Base-by-base conservation (phyloP, 2,797 vertebrate genomes). In the Sphaeramia orbicularis region DNA sequence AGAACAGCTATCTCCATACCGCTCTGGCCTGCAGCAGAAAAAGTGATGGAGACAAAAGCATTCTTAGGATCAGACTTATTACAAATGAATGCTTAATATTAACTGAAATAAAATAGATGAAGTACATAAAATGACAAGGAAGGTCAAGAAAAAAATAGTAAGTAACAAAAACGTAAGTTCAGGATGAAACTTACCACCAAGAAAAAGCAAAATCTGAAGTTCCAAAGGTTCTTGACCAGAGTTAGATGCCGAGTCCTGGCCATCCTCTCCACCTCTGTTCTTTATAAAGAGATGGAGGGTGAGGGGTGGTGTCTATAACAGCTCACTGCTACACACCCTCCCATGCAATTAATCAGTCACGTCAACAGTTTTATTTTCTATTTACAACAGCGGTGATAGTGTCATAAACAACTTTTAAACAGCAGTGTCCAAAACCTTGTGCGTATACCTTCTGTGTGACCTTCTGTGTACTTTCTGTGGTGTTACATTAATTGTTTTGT, bases 1-100 rank as follows among this genome's bases (percentile, higher is more conserved):
- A 93, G 73, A 70, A 93, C 64, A 40, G 78, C 80, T 85, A 91
- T 89, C 85, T 88, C 86, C 91, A 94, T 92, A 80, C 89, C 82
- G 71, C 40, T 62, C 12, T 54, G 53, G 38, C 85, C 93, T 94
- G 67, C 52, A 37, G 47, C 7, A 58, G 42, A 72, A 13, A 51
- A 43, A 56, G 38, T 8, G 7, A 49, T 15, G 32, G 36, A 44
- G 38, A 69, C 9, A 6, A 44, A 35, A 60, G 67, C 13, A 9
- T 21, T 55, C 21, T 21, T 30, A 2, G 21, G 16, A 68, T 12
- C 38, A 37, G 8, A 65, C 10, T 4, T 30, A 49, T n/a, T 48
- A 1, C 7, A 8, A 21, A 55, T 3, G 51, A 32, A 59, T 21
- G 13, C 0, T 53, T 13, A 15, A 1, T 24, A 35, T 43, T 12